These are phyloP conservation scores for Triops cancriformis DNA, from an alignment of 1,140 invertebrate genomes.

Conservation along the genomic window DNA sequence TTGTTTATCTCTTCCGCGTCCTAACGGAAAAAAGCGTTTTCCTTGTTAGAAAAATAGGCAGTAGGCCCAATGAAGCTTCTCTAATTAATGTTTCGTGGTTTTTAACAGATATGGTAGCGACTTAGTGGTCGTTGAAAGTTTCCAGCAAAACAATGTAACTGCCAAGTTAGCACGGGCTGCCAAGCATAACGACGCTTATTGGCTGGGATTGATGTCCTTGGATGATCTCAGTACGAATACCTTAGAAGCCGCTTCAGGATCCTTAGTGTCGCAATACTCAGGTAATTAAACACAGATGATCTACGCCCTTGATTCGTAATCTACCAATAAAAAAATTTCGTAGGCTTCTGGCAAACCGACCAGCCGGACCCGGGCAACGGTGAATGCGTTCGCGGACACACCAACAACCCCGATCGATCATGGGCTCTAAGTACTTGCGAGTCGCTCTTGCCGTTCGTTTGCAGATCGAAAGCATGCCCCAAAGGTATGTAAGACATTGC, in stretches of 20 bases:
- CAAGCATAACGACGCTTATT: conserved; percentile 57
- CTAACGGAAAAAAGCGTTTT: neutral
- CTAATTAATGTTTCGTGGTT: conserved; percentile 28
- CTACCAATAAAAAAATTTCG: conserved; percentile 14
- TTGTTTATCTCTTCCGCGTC: neutral
- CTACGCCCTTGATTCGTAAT: neutral
- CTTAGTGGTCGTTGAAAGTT: conserved; percentile 77
- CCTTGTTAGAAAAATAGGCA: neutral
- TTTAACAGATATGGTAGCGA: conserved; percentile 78
- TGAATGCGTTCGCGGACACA: conserved; percentile 68
- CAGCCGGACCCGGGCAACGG: conserved; percentile 78
- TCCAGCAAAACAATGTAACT: conserved; percentile 83
- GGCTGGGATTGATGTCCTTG: conserved; percentile 77
- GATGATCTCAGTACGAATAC: conserved; percentile 88
- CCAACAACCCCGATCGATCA: conserved; percentile 62
- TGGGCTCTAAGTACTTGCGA: conserved; percentile 91
- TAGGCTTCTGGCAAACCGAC: conserved; percentile 74
- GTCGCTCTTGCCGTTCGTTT: conserved; percentile 87
- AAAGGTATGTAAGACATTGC: conserved; percentile 49
- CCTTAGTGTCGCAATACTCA: conserved; percentile 83
- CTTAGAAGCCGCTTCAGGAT: conserved; percentile 81
- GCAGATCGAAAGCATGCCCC: conserved; percentile 81
- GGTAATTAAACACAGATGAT: conserved; percentile 40
- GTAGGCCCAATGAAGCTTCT: neutral
- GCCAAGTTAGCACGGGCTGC: conserved; percentile 55